Percentiles rank a stretch among this genome's conserved stretches.
Evolutionary conservation across 1,140 invertebrate species (phyloP).

Genomic region (Vanessa atalanta): DNA sequence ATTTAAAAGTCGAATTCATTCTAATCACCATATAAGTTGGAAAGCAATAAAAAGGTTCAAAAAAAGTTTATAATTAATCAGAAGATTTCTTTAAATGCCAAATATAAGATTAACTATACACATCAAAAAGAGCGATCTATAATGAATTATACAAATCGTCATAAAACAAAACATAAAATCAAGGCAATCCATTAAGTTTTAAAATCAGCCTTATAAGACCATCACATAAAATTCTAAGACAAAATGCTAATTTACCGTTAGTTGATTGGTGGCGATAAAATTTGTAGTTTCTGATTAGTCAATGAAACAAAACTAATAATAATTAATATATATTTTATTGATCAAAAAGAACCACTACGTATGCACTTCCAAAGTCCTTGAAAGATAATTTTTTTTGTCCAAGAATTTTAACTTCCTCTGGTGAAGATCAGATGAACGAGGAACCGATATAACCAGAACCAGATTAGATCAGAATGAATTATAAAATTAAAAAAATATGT

Average conservation of each 20-base stretch:
- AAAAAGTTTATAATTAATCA: neutral
- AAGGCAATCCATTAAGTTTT: neutral
- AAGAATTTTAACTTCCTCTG: no score
- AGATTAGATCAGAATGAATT: no score
- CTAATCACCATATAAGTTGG: neutral
- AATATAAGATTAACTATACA: neutral
- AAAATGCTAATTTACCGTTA: constrained; percentile 10
- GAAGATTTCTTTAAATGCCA: neutral
- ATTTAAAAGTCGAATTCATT: no score
- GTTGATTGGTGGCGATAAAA: neutral
- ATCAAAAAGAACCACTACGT: no score
- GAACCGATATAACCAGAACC: no score
- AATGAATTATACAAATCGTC: neutral
- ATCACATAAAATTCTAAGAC: neutral
- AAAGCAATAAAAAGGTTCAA: neutral
- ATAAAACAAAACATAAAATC: constrained; percentile 9
- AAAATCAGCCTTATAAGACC: neutral
- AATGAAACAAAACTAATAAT: neutral
- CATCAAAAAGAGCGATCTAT: constrained; percentile 3
- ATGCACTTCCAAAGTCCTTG: no score
- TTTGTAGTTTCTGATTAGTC: neutral
- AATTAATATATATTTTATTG: neutral
- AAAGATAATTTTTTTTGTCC: no score
- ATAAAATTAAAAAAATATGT: no score
- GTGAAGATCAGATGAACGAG: no score